Evolutionary conservation across 2,888 invertebrate species (phyloP).

Genomic region (Philereme transversata): DNA sequence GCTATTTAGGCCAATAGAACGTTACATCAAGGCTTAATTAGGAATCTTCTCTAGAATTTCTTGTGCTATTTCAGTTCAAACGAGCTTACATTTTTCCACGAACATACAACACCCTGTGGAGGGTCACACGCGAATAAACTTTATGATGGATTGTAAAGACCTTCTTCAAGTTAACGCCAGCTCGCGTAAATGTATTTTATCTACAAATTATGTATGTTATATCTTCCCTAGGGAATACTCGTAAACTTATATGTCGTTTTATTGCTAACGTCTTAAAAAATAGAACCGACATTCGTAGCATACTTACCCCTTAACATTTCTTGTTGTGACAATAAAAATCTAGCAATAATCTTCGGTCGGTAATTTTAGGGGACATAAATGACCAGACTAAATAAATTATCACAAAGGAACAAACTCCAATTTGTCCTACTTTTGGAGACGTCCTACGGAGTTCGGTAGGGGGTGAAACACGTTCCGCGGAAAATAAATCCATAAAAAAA

Average conservation of each 20-base stretch:
- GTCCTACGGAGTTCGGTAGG: slow-evolving; percentile 11
- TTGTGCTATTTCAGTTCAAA: slow-evolving; percentile 10
- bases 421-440: slow-evolving; percentile 16
- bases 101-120: slow-evolving; percentile 31
- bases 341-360: background rate
- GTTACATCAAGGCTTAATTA: slow-evolving; percentile 21
- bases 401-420: slow-evolving; percentile 16
- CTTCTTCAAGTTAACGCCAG: slow-evolving; percentile 34
- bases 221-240: slow-evolving; percentile 13
- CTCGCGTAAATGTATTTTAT: slow-evolving; percentile 30
- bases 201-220: slow-evolving; percentile 23
- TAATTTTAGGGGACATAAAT: background rate
- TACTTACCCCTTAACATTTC: too few relatives aligned
- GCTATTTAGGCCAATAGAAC: slow-evolving; percentile 14
- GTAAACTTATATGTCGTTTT: slow-evolving; percentile 13
- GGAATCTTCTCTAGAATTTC: slow-evolving; percentile 11
- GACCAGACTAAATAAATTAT: slow-evolving; percentile 7
- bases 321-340: too few relatives aligned
- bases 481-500: slow-evolving; percentile 12
- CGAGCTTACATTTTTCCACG: slow-evolving; percentile 33
- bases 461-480: background rate
- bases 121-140: slow-evolving; percentile 38
- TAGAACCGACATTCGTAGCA: background rate
- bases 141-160: slow-evolving; percentile 38
- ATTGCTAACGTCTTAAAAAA: slow-evolving; percentile 7